Percentiles rank a stretch among this genome's conserved stretches.
Conservation (phyloP, 2,113 vertebrate genomes). For the Oenanthe melanoleuca region DNA sequence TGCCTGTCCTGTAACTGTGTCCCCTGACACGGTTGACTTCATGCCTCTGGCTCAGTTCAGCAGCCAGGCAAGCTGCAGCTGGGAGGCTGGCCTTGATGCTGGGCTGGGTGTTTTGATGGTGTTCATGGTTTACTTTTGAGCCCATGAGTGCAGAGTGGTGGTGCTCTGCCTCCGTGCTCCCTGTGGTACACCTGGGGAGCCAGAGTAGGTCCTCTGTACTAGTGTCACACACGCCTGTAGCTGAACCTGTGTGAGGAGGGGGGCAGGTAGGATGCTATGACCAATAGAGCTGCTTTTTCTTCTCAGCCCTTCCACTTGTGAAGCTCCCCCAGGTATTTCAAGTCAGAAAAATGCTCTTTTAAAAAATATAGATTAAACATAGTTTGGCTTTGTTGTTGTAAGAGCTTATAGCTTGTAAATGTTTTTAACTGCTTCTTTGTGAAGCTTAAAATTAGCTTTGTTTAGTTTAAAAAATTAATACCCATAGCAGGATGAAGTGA, state of each 20-base stretch:
- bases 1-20: neutral
- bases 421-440: constrained; percentile 13
- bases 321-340: neutral
- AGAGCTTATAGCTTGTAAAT: neutral
- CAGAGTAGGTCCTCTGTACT: neutral
- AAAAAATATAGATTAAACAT: neutral
- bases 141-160: neutral
- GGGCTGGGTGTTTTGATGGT: neutral
- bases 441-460: constrained; percentile 7
- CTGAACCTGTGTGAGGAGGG: neutral
- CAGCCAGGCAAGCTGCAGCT: neutral
- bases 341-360: neutral
- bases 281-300: neutral
- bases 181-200: accelerated
- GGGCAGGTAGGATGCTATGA: neutral
- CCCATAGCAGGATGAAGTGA: neutral
- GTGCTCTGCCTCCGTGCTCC: neutral
- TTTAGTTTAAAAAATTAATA: constrained; percentile 8
- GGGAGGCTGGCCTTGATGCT: neutral
- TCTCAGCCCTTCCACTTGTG: neutral
- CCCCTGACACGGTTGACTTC: accelerated
- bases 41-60: neutral
- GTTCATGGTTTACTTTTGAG: neutral
- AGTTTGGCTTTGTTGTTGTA: neutral
- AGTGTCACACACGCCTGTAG: accelerated